Evolutionary conservation across 2,113 vertebrate species (phyloP), one percentile per base, ranked within the genome.

Genomic region (Clarias batrachus): DNA sequence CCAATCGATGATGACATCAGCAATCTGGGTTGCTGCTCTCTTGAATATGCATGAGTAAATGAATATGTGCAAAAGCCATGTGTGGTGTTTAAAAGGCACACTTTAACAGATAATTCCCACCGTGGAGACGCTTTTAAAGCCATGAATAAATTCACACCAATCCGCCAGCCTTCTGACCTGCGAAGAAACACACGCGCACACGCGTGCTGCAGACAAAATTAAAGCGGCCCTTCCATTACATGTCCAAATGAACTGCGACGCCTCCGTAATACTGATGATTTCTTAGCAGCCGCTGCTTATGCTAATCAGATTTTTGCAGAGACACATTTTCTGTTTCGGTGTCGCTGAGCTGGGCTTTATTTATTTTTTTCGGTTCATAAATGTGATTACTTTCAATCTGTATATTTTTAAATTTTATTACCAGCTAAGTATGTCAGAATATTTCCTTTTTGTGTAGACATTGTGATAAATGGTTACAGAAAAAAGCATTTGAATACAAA

Each of bases 81-180:
- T 65, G 57, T 27, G 27, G 41, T 84, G 85, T 86, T 86, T 86
- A 85, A 87, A 86, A 57, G 41, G 57, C 41, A 11, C 81, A 56
- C 19, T 85, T 90, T 89, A 82, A 76, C 77, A 82, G 86, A 74
- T 83, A 85, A 52, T 86, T 90, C 85, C 62, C 37, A 25, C 27
- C 63, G 25, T 12, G 21, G 78, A 17, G 74, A 85, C 48, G n/a
- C 82, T 71, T 10, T 83, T 77, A 57, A 27, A 57, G 65, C 54
- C 30, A 27, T 83, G 83, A 88, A 88, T 88, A 85, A 63, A 90
- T 88, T 85, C 62, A 62, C 56, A 41, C 48, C 76, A 54, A 77
- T 84, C 56, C 37, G 81, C 70, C 52, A 62, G 63, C 59, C 88
- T 68, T 65, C 63, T 82, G 78, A 85, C 78, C 86, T 57, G 76